phyloP scores from a whole-genome alignment of 2,113 vertebrate species.

The Mesembrinibis cayennensis region DNA sequence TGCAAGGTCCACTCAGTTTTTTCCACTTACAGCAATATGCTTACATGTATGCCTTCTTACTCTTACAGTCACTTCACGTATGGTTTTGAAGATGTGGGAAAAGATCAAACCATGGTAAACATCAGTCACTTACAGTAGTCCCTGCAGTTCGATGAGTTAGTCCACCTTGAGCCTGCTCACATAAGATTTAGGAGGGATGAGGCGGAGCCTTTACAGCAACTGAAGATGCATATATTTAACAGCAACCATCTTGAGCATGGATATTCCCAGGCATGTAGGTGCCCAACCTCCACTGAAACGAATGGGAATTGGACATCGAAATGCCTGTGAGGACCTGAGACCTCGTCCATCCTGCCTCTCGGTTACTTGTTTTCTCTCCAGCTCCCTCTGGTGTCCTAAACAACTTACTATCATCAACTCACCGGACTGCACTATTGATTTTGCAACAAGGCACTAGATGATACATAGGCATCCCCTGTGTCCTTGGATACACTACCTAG shows the following conservation, averaged over 20 bases:
- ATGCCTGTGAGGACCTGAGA: neutral
- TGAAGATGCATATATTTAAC: neutral
- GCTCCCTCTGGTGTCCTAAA: neutral
- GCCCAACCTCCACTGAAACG: fast-evolving
- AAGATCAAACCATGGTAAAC: neutral
- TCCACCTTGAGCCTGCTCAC: neutral
- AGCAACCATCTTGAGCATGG: neutral
- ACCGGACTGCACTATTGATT: neutral
- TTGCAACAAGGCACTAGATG: neutral
- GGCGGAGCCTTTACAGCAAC: neutral
- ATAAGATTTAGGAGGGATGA: neutral
- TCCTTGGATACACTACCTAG: neutral
- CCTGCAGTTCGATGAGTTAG: neutral
- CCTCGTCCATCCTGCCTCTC: neutral
- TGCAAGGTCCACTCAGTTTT: neutral
- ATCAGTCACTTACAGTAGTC: neutral
- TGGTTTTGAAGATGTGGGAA: neutral
- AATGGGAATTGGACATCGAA: neutral
- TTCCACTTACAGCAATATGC: neutral
- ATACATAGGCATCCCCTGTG: neutral
- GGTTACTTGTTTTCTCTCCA: neutral
- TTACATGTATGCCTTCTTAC: neutral
- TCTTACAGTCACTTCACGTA: neutral
- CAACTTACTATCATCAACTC: neutral
- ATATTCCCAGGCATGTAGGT: neutral